Percentiles rank a stretch among this genome's conserved stretches.
Conservation (phyloP, 2,888 invertebrate species). For the Argyresthia albistria region DNA sequence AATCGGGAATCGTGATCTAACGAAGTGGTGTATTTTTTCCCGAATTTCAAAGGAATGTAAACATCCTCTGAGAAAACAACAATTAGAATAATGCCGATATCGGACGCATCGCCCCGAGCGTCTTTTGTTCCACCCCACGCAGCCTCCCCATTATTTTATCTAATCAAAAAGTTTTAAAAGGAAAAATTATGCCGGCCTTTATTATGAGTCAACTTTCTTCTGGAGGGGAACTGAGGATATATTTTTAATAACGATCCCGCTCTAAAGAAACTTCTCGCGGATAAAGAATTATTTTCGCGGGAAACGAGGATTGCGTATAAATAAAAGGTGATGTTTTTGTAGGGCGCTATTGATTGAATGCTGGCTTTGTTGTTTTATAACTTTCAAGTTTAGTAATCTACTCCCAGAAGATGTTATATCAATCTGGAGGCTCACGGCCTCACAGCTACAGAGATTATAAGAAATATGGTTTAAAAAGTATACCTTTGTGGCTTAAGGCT, state of each 20-base stretch:
- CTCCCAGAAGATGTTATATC: too few relatives aligned
- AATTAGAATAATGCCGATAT: slow-evolving; percentile 67
- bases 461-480: too few relatives aligned
- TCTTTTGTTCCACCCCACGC: slow-evolving; percentile 31
- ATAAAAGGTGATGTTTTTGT: too few relatives aligned
- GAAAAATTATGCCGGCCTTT: slow-evolving; percentile 73
- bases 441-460: too few relatives aligned
- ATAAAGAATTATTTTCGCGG: slow-evolving; percentile 28
- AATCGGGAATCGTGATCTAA: too few relatives aligned
- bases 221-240: slow-evolving; percentile 59
- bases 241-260: slow-evolving; percentile 66
- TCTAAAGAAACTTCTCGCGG: slow-evolving; percentile 46
- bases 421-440: too few relatives aligned
- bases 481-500: too few relatives aligned
- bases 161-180: slow-evolving; percentile 75
- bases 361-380: too few relatives aligned
- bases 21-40: slow-evolving; percentile 15
- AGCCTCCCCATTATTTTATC: slow-evolving; percentile 71
- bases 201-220: slow-evolving; percentile 71
- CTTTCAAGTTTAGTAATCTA: too few relatives aligned
- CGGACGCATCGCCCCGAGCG: slow-evolving; percentile 53
- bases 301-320: slow-evolving; percentile 21
- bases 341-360: too few relatives aligned
- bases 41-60: slow-evolving; percentile 54
- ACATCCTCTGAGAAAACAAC: slow-evolving; percentile 58